Conservation (phyloP, 1,140 invertebrate genomes). For the Proctacanthus coquilletti region DNA sequence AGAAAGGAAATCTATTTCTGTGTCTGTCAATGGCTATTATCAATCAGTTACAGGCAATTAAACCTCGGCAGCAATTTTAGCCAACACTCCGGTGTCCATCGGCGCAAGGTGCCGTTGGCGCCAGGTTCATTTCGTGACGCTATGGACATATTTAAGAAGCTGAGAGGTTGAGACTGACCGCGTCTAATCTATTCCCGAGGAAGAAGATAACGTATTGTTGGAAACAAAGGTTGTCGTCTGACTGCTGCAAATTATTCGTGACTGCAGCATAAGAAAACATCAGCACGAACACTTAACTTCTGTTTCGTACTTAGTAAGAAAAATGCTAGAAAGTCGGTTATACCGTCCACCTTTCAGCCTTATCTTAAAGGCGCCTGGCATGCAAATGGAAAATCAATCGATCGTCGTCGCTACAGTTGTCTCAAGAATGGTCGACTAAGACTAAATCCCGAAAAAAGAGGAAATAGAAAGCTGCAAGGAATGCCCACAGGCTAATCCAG, state of each 20-base stretch:
- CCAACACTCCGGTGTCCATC: too few relatives aligned
- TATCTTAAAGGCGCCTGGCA: not conserved
- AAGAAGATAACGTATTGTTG: too few relatives aligned
- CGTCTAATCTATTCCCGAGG: too few relatives aligned
- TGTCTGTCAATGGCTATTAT: too few relatives aligned
- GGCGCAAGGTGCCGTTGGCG: too few relatives aligned
- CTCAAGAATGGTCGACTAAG: not conserved
- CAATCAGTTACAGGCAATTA: too few relatives aligned
- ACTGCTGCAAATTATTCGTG: not conserved
- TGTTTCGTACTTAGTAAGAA: not conserved
- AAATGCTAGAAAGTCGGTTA: not conserved
- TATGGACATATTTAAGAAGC: too few relatives aligned
- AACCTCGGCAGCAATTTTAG: too few relatives aligned
- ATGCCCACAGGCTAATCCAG: too few relatives aligned
- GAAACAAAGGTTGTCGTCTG: not conserved
- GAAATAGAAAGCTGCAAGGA: not conserved
- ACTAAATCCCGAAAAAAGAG: not conserved
- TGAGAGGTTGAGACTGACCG: too few relatives aligned
- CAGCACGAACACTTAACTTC: not conserved
- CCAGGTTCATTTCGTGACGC: too few relatives aligned
- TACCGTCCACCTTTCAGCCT: not conserved
- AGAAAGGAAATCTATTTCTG: too few relatives aligned
- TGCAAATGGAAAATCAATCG: slow-evolving; percentile 1
- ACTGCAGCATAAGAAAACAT: not conserved
- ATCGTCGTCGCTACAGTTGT: not conserved